Evolutionary conservation across 2,888 invertebrate genomes (phyloP).

Genomic region (Automeris io): DNA sequence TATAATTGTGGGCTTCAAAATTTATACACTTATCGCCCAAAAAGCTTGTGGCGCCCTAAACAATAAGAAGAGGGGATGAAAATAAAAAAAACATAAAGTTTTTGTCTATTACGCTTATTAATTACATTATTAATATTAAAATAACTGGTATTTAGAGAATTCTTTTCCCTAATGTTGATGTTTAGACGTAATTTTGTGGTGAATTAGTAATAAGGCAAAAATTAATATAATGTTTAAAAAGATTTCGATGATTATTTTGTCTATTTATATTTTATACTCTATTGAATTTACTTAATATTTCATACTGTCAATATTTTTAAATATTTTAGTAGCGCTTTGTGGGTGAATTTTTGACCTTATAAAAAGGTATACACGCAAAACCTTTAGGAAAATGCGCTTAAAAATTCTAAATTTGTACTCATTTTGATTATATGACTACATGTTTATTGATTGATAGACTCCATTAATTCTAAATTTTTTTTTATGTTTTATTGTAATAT

Average conservation of each 20-base stretch:
- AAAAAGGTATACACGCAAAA: too few relatives aligned
- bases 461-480: too few relatives aligned
- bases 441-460: too few relatives aligned
- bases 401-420: too few relatives aligned
- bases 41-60: not conserved
- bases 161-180: slow-evolving; percentile 64
- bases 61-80: slow-evolving; percentile 16
- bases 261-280: slow-evolving; percentile 2
- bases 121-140: slow-evolving; percentile 61
- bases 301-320: slow-evolving; percentile 1
- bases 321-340: not conserved
- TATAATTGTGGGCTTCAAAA: too few relatives aligned
- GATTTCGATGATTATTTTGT: slow-evolving; percentile 5
- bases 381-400: too few relatives aligned
- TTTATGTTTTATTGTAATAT: too few relatives aligned
- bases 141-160: slow-evolving; percentile 66
- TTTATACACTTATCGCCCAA: too few relatives aligned
- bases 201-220: slow-evolving; percentile 16
- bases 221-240: slow-evolving; percentile 1
- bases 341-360: not conserved
- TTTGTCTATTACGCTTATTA: slow-evolving; percentile 77
- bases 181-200: slow-evolving; percentile 53
- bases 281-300: slow-evolving; percentile 1
- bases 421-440: too few relatives aligned
- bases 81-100: slow-evolving; percentile 63